Evolutionary conservation across 2,888 invertebrate genomes (phyloP), one percentile per base, ranked within the genome.

Genomic region (Zygothrica quintamaculata): DNA sequence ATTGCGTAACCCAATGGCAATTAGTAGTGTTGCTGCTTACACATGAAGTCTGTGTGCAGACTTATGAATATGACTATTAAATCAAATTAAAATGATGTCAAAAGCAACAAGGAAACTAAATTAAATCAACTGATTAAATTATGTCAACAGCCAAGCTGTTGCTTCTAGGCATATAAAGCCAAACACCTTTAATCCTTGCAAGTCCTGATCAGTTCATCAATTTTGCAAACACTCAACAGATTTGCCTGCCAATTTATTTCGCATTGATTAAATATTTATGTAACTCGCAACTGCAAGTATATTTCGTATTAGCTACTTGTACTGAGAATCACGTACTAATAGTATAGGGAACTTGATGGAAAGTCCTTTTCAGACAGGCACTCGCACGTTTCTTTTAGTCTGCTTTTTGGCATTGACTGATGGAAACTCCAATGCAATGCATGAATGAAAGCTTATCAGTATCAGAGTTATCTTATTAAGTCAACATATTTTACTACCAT

Each of bases 221-320:
- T 74, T 82, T 85, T 85, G 76, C 55, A 67, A 73, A 73, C 59
- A 72, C 39, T 44, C 62, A 73, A 67, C 65, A 68, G 72, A 57
- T 69, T 69, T 57, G 29, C 25, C 40, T 48, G 48, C 26, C 64
- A 44, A n/a, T 60, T 57, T 55, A 70, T 65, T 69, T 59, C 29
- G 44, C 60, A 84, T 44, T 34, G 76, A 65, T 78, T 64, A 60
- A 67, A 77, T 57, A 73, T 80, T 50, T 15, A 78, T n/a, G 34
- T 22, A 47, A 22, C 18, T 3, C 18, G 5, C 18, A 5, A 22
- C 18, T 22, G 2, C 3, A 22, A 22, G 18, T 2, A 22, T 2
- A 22, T 5, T 22, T 22, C 3, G 18, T 22, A 22, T 3, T 22
- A 2, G 2, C 3, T 22, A 5, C 18, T 22, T 22, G 18, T 22